Evolutionary conservation across 2,797 vertebrate species (phyloP).

Genomic region (Streptopelia turtur): DNA sequence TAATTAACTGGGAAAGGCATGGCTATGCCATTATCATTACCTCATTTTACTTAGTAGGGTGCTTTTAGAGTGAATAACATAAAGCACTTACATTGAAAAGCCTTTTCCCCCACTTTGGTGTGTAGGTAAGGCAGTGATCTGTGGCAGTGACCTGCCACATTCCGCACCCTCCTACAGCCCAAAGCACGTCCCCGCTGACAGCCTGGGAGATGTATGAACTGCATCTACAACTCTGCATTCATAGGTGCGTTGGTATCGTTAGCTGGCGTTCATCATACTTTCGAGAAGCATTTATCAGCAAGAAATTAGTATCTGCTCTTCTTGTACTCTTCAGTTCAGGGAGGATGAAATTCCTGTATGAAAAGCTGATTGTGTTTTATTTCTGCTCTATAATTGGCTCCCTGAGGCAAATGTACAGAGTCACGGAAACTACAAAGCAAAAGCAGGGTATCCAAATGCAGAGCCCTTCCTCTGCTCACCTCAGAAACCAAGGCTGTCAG

Average conservation of each 20-base stretch:
- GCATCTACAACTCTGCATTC: not conserved
- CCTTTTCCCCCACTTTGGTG: not conserved
- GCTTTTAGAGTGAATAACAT: not conserved
- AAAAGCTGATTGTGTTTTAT: not conserved
- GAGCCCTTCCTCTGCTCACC: not conserved
- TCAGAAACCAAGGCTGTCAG: not conserved
- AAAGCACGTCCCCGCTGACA: not conserved
- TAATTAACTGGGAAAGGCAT: not conserved
- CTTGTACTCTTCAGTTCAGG: not conserved
- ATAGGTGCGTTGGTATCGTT: rapidly evolving
- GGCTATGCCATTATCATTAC: not conserved
- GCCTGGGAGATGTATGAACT: rapidly evolving
- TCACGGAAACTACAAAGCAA: not conserved
- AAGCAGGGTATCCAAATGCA: not conserved
- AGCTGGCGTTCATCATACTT: not conserved
- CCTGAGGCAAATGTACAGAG: not conserved
- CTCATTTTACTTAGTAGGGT: not conserved
- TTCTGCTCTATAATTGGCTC: conserved; percentile 48
- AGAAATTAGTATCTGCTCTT: not conserved
- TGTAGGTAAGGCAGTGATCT: not conserved
- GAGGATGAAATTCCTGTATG: conserved; percentile 8
- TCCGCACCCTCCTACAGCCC: not conserved
- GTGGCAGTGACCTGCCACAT: not conserved
- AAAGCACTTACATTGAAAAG: not conserved
- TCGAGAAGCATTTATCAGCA: not conserved